These are phyloP conservation scores for Rotaria socialis DNA, from an alignment of 2,888 invertebrate genomes.

Conservation along the genomic window DNA sequence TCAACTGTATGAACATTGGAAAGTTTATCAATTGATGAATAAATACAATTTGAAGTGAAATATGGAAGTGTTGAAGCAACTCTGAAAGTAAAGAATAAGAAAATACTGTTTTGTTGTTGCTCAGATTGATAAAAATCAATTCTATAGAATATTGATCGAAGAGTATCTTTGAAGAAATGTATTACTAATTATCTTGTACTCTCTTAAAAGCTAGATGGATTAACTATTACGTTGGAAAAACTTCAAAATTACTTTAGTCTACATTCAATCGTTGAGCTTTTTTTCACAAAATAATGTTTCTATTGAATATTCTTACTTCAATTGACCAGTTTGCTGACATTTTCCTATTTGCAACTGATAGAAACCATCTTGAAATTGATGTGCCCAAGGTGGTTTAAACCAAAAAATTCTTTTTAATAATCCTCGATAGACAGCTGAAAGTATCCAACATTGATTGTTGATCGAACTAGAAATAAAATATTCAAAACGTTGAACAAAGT, in stretches of 20 bases:
- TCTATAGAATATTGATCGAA: too few species aligned
- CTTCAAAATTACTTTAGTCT: too few species aligned
- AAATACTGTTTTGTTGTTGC: too few species aligned
- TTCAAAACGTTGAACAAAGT: background rate
- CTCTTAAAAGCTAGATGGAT: too few species aligned
- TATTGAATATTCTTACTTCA: background rate
- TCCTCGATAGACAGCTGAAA: constrained; percentile 79
- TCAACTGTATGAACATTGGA: background rate
- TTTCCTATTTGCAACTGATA: constrained; percentile 72
- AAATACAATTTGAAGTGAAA: constrained; percentile 30
- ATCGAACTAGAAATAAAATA: background rate
- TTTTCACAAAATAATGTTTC: too few species aligned
- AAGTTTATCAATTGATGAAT: constrained; percentile 10
- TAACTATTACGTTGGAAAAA: too few species aligned
- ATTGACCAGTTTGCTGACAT: constrained; percentile 51
- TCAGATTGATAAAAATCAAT: too few species aligned
- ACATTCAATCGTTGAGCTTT: too few species aligned
- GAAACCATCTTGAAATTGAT: constrained; percentile 71
- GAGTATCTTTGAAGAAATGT: too few species aligned
- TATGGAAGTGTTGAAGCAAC: constrained; percentile 1
- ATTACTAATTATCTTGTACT: too few species aligned
- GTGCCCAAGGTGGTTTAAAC: constrained; percentile 83
- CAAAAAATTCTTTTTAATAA: constrained; percentile 75
- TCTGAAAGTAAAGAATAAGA: background rate
- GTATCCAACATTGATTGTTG: constrained; percentile 70